These are phyloP conservation scores for Ochropleura plecta DNA, from an alignment of 2,888 invertebrate species.

Conservation along the genomic window DNA sequence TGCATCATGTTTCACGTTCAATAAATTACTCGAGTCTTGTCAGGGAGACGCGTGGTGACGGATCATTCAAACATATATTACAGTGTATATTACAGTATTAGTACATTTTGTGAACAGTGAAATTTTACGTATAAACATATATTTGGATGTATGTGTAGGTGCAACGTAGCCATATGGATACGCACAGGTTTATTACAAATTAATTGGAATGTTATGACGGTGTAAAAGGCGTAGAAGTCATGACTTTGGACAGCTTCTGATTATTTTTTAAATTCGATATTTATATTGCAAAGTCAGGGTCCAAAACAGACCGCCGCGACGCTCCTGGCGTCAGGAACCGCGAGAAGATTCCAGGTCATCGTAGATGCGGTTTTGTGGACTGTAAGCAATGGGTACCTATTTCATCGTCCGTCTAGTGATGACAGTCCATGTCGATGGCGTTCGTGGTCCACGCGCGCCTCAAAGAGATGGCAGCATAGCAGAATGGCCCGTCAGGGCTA, in stretches of 20 bases:
- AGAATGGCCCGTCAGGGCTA: no score
- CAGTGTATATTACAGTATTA: no score
- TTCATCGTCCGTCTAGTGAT: no score
- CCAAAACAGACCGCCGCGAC: neutral
- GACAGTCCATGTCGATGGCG: no score
- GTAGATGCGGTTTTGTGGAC: no score
- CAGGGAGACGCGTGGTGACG: constrained; percentile 4
- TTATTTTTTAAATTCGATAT: neutral
- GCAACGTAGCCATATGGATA: neutral
- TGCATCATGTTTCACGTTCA: neutral
- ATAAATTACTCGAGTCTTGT: constrained; percentile 33
- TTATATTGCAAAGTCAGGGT: neutral
- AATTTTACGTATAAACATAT: neutral
- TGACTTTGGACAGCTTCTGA: neutral
- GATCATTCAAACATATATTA: constrained; percentile 32
- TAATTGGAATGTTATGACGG: neutral
- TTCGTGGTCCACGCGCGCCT: no score
- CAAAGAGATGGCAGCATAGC: no score
- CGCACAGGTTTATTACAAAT: neutral
- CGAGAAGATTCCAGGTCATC: no score
- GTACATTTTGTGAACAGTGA: constrained; percentile 25
- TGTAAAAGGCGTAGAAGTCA: neutral
- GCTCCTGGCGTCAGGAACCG: no score
- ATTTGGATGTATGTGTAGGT: neutral
- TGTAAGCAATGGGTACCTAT: no score